phyloP scores from a whole-genome alignment of 2,797 vertebrate species.

The Alosa sapidissima region DNA sequence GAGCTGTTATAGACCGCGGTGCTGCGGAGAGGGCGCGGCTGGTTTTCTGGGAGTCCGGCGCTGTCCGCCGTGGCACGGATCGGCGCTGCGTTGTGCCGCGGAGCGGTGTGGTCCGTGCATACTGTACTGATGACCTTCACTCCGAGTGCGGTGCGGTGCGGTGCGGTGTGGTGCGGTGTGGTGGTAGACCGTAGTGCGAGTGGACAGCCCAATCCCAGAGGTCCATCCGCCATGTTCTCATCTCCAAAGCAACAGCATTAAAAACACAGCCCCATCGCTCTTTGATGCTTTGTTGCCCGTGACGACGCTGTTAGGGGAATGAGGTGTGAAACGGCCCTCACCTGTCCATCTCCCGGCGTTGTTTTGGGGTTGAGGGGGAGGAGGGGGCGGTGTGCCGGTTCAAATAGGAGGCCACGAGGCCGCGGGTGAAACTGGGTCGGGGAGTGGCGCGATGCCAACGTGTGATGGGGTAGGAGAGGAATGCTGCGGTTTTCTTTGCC shows the following conservation, averaged over 20 bases:
- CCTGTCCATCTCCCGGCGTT: constrained; percentile 38
- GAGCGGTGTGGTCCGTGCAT: constrained; percentile 28
- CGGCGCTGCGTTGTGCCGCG: no score
- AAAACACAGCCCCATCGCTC: background rate
- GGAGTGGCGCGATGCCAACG: constrained; percentile 40
- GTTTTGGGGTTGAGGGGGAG: background rate
- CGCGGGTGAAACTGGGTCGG: constrained; percentile 39
- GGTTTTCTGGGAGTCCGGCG: background rate
- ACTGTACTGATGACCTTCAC: constrained; percentile 44
- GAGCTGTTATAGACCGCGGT: background rate
- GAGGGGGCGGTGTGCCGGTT: background rate
- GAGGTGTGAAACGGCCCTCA: constrained; percentile 40
- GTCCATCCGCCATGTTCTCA: constrained; percentile 32
- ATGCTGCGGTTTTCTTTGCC: constrained; percentile 51
- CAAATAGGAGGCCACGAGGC: background rate
- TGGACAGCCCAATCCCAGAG: constrained; percentile 33
- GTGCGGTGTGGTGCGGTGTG: background rate
- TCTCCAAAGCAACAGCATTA: constrained; percentile 35
- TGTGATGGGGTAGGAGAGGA: constrained; percentile 49
- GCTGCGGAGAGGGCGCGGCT: background rate
- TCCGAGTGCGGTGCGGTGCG: background rate
- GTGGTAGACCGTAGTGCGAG: no score
- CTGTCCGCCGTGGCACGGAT: background rate
- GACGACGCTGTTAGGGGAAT: constrained; percentile 28
- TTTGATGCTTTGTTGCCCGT: constrained; percentile 35